Base-by-base conservation (phyloP, 23 tunicate species). In the Trididemnum miniatum region DNA sequence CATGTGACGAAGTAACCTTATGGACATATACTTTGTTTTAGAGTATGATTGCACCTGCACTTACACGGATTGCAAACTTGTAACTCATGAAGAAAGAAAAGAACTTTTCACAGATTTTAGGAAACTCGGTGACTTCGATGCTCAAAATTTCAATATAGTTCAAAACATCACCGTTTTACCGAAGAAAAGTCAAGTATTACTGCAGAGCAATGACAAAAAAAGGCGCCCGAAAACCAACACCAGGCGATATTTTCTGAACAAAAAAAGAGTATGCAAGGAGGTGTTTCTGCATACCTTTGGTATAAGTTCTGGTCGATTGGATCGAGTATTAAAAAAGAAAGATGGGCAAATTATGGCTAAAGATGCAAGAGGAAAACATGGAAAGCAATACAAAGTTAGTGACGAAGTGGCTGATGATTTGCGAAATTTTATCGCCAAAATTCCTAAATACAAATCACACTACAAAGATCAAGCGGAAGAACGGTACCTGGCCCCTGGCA, bases 381-480 rank as follows among this genome's bases (percentile, higher is more conserved):
- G 75, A 29, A 32, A 69, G 7, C 75, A 29, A 29, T 24, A 69
- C 31, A 32, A 32, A 69, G 22, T 69, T 69, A 32, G 38, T 9
- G 7, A 31, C 12, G 37, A 30, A 3, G 38, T 69, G 38, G 9
- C 3, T 3, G 18, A 69, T 31, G 40, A 34, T 24, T 69, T 69
- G 75, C 7, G 4, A 24, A 5, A 29, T 15, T 69, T 32, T 29
- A 3, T 69, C 2, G 37, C 35, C 7, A 32, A 69, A 31, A 9
- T 44, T 7, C 75, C 37, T 12, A 69, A 69, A 34, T 69, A 69
- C 31, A 3, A 37, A 2, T 69, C 75, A 7, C 75, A 69, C 37
- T 32, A 31, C 40, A 31, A 34, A 31, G 75, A 69, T 3, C 40
- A 32, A 31, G 7, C 7, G 3, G 38, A 32, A 4, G 20, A 32